These are phyloP conservation scores for Carlito syrichta DNA, from an alignment of 2,113 vertebrate genomes.

Conservation along the genomic window DNA sequence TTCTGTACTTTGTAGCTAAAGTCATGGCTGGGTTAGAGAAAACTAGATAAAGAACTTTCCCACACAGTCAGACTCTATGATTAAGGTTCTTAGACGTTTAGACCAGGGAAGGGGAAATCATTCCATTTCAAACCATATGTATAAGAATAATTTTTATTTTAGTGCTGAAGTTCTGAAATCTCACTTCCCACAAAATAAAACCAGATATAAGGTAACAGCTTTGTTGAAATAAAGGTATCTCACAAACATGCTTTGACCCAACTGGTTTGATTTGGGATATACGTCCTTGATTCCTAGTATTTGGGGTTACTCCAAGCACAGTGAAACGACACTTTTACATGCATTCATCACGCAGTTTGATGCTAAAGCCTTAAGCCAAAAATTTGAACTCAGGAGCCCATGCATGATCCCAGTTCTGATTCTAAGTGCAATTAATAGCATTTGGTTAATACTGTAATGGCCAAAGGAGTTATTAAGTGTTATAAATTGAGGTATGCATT, in stretches of 20 bases:
- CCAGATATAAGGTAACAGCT: slow-evolving; percentile 45
- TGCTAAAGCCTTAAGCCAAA: slow-evolving; percentile 77
- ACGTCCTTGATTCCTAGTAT: slow-evolving; percentile 62
- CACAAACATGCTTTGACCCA: slow-evolving; percentile 74
- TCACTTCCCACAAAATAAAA: slow-evolving; percentile 59
- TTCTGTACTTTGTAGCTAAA: slow-evolving; percentile 49
- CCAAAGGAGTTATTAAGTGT: slow-evolving; percentile 51
- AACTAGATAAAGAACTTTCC: slow-evolving; percentile 24
- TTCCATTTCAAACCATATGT: slow-evolving; percentile 58
- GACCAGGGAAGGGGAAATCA: slow-evolving; percentile 49
- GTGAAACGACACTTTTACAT: slow-evolving; percentile 67
- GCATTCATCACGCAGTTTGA: slow-evolving; percentile 57
- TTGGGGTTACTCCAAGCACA: slow-evolving; percentile 76
- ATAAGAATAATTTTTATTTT: slow-evolving; percentile 45
- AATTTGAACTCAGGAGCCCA: slow-evolving; percentile 77
- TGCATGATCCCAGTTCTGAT: slow-evolving; percentile 75
- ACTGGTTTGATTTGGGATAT: slow-evolving; percentile 44
- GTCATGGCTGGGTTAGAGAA: slow-evolving; percentile 64
- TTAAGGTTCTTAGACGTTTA: slow-evolving; percentile 39
- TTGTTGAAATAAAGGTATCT: slow-evolving; percentile 59
- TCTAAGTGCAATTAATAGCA: slow-evolving; percentile 77
- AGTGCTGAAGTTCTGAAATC: slow-evolving; percentile 24
- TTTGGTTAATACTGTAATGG: slow-evolving; percentile 70
- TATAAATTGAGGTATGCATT: slow-evolving; percentile 61
- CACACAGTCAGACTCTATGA: slow-evolving; percentile 44